A percentile compares a stretch with the other conserved stretches of the same genome.
Evolutionary conservation across 2,797 vertebrate genomes (phyloP).

Genomic region (Enteromius mattozi): DNA sequence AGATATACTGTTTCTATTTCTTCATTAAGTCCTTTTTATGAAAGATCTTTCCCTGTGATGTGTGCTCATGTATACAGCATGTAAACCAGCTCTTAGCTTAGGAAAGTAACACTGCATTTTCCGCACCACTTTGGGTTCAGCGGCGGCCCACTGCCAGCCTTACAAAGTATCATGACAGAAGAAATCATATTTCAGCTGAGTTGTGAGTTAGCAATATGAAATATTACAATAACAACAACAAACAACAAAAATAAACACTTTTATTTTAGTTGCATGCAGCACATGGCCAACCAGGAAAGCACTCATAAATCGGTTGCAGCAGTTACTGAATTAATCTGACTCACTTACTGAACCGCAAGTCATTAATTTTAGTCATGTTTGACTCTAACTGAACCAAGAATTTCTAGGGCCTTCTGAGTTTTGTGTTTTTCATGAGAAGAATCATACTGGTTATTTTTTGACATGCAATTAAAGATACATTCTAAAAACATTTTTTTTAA

Average conservation of each 20-base stretch:
- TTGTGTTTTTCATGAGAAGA: background rate
- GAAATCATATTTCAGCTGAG: background rate
- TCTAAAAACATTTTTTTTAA: too few relatives aligned
- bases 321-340: slow-evolving; percentile 1
- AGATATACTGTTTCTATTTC: background rate
- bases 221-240: slow-evolving; percentile 8
- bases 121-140: background rate
- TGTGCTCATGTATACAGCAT: background rate
- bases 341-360: background rate
- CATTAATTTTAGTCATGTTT: slow-evolving; percentile 20
- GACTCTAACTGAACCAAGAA: background rate
- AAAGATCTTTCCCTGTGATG: background rate
- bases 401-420: background rate
- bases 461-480: background rate
- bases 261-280: slow-evolving; percentile 3
- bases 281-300: background rate
- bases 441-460: background rate
- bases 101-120: background rate
- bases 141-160: too few relatives aligned
- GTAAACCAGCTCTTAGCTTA: too few relatives aligned
- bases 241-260: background rate
- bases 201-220: background rate
- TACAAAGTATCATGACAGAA: background rate
- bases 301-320: background rate
- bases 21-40: background rate